Percentiles rank a stretch among this genome's conserved stretches.
These are phyloP conservation scores for Murina feae DNA, from an alignment of 2,113 vertebrate genomes.

Conservation along the genomic window DNA sequence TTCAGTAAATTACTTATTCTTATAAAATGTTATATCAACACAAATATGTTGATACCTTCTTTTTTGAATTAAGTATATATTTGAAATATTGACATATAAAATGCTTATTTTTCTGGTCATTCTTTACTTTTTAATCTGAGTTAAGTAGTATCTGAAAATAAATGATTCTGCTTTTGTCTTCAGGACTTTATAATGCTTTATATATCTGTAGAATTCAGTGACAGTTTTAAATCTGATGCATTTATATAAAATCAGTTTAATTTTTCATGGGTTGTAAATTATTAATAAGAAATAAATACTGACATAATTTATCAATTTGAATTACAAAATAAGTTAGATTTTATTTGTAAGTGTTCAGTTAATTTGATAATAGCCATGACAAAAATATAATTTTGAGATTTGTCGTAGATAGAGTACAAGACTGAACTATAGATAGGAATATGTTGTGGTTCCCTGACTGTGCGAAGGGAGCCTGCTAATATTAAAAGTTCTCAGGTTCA, in stretches of 20 bases:
- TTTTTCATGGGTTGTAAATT: background rate
- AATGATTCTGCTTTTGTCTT: background rate
- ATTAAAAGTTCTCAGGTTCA: background rate
- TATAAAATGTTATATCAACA: background rate
- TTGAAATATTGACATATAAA: background rate
- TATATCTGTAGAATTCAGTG: background rate
- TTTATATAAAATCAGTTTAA: background rate
- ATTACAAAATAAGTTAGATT: background rate
- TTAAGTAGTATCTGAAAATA: background rate
- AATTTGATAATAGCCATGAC: background rate
- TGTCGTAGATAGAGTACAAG: background rate
- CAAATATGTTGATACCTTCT: background rate
- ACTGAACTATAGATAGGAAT: background rate
- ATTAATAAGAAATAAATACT: background rate
- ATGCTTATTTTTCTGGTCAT: background rate
- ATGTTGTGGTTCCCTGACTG: background rate
- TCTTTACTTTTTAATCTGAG: background rate
- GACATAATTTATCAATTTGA: background rate
- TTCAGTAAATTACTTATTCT: background rate
- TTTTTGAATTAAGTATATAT: background rate
- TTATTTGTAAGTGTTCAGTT: background rate
- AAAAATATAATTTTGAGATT: background rate
- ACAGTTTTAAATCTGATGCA: background rate
- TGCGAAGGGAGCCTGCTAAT: background rate
- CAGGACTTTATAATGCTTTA: background rate